Evolutionary conservation across 2,888 invertebrate species (phyloP), one percentile per base, ranked within the genome.

Genomic region (Hedya salicella): DNA sequence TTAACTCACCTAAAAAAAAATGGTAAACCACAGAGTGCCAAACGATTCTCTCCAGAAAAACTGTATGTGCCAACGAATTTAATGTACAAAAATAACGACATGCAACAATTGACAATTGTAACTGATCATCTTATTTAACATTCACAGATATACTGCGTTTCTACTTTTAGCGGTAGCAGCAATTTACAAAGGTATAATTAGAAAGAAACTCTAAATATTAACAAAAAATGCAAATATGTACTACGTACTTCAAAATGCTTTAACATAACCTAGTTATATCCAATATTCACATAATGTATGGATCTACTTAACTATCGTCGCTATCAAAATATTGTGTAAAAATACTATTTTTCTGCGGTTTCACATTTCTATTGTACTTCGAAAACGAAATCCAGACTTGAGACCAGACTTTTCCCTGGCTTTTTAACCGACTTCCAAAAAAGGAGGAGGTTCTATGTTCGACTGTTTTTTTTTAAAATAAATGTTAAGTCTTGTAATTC

Each of bases 291-390:
- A 48, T 48, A 21, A 19, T 42, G 17, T 46, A 44, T 44, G n/a
- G 19, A 17, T 32, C 32, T 46, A 46, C 57, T 32, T 57, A 57
- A 46, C n/a, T 16, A 32, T 9, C 44, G 57, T n/a, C 17, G 13
- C 57, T 57, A 57, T 57, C 32, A 46, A 57, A 57, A 57, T 57
- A 57, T 57, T 46, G 44, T 57, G 57, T 57, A 57, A 57, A 57
- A 57, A 57, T 57, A 57, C 32, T 57, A 57, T 57, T 32, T 16
- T 46, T 57, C 44, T 44, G 32, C 17, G n/a, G 44, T 46, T 44
- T 44, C 17, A 57, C 5, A 16, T 25, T 19, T 4, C 11, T 46
- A 32, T 46, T 57, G 57, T 57, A 57, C 57, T 57, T 57, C 5
- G 17, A 16, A 1, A 57, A 57, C 44, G 14, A 57, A 57, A 57